These are phyloP conservation scores for Dichetophora obliterata DNA, from an alignment of 2,888 invertebrate genomes.

Conservation along the genomic window DNA sequence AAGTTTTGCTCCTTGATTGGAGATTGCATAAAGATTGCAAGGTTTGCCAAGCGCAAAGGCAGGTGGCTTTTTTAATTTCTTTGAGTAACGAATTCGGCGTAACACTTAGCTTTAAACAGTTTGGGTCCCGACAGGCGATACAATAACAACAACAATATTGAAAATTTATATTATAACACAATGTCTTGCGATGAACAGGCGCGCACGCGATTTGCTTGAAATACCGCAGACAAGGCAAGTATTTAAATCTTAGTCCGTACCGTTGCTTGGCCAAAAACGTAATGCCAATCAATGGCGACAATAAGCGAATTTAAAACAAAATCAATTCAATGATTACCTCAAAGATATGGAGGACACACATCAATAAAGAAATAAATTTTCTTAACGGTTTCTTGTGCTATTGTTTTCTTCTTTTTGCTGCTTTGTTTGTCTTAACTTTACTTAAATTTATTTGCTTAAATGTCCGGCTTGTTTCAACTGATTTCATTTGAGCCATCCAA, in stretches of 20 bases:
- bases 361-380: conserved; percentile 25
- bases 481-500: background rate
- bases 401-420: background rate
- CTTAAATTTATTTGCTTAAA: background rate
- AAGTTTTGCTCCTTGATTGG: no score
- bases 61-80: no score
- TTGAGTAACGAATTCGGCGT: no score
- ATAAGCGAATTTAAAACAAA: conserved; percentile 65
- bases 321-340: conserved; percentile 47
- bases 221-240: no score
- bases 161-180: no score
- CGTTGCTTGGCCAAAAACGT: conserved; percentile 52
- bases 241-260: conserved; percentile 38
- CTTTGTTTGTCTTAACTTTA: conserved; percentile 5
- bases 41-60: no score
- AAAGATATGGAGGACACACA: conserved; percentile 2
- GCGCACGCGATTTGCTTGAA: background rate
- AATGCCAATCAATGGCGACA: conserved; percentile 64
- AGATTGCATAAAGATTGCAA: no score
- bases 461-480: background rate
- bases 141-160: no score
- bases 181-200: background rate
- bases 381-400: background rate
- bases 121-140: no score
- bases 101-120: no score